Evolutionary conservation across 1,140 invertebrate genomes (phyloP).

Genomic region (Ostrea denselamellosa): DNA sequence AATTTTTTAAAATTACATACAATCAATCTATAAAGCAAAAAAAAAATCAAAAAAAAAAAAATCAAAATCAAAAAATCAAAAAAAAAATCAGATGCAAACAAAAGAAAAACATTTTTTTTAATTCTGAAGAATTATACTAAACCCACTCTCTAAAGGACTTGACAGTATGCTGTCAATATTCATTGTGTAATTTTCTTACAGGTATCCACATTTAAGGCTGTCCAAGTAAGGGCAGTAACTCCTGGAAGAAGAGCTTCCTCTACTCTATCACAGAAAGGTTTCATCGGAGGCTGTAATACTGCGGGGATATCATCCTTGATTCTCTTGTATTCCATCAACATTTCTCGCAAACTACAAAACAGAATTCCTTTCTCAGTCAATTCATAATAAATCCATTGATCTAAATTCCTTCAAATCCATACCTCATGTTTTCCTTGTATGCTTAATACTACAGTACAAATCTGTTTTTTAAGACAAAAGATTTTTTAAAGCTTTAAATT

Average conservation of each 20-base stretch:
- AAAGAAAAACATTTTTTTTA: too few species aligned
- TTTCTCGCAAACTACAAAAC: constrained; percentile 73
- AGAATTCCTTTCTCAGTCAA: constrained; percentile 19
- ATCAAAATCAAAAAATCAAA: not conserved
- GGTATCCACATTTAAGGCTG: constrained; percentile 87
- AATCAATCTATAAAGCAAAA: too few species aligned
- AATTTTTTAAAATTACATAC: too few species aligned
- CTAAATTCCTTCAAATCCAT: too few species aligned
- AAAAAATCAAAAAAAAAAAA: too few species aligned
- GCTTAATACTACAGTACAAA: not conserved
- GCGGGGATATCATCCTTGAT: constrained; percentile 81
- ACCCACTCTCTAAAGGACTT: too few species aligned
- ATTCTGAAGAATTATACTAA: too few species aligned
- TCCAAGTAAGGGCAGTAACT: constrained; percentile 88
- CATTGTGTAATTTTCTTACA: constrained; percentile 82
- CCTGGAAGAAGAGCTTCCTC: constrained; percentile 85
- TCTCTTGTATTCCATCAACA: constrained; percentile 74
- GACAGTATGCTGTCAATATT: too few species aligned
- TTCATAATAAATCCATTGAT: not conserved
- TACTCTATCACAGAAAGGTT: constrained; percentile 86
- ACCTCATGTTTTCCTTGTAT: not conserved
- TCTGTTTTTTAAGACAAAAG: not conserved
- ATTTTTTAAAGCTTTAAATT: not conserved
- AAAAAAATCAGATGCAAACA: not conserved
- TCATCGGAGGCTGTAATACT: constrained; percentile 90